Percentiles rank a stretch among this genome's conserved stretches.
Conservation (phyloP, 2,113 vertebrate genomes). For the Burhinus oedicnemus region DNA sequence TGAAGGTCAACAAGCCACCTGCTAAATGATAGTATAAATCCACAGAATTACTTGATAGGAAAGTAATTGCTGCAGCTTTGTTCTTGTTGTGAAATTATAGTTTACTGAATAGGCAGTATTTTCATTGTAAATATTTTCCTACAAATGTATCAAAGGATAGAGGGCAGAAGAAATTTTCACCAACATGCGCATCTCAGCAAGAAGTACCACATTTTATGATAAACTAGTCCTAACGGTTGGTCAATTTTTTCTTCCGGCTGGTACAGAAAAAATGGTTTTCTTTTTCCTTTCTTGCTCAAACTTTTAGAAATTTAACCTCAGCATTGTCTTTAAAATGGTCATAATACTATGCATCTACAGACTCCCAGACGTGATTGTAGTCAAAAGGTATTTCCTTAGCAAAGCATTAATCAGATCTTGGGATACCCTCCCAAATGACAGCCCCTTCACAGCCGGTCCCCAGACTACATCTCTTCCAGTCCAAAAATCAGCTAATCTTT, state of each 20-base stretch:
- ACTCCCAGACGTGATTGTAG: neutral
- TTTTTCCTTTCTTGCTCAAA: neutral
- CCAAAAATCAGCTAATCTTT: neutral
- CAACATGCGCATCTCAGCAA: neutral
- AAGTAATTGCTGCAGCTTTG: slow-evolving; percentile 25
- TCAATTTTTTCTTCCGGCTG: neutral
- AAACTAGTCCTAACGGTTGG: neutral
- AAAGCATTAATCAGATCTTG: neutral
- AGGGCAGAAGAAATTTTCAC: neutral
- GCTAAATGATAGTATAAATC: slow-evolving; percentile 22
- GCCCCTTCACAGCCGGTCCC: neutral
- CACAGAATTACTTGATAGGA: slow-evolving; percentile 7
- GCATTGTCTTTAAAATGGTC: neutral
- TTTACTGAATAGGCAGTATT: slow-evolving; percentile 14
- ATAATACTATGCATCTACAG: neutral
- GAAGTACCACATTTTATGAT: neutral
- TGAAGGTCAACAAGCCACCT: slow-evolving; percentile 52
- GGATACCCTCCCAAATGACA: neutral
- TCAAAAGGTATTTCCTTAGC: neutral
- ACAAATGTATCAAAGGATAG: neutral
- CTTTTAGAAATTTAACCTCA: neutral
- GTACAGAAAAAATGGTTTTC: neutral
- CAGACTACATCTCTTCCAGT: neutral
- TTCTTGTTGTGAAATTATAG: slow-evolving; percentile 31
- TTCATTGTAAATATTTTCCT: slow-evolving; percentile 32